Evolutionary conservation across 2,113 vertebrate genomes (phyloP).

Genomic region (Anhinga rufa): DNA sequence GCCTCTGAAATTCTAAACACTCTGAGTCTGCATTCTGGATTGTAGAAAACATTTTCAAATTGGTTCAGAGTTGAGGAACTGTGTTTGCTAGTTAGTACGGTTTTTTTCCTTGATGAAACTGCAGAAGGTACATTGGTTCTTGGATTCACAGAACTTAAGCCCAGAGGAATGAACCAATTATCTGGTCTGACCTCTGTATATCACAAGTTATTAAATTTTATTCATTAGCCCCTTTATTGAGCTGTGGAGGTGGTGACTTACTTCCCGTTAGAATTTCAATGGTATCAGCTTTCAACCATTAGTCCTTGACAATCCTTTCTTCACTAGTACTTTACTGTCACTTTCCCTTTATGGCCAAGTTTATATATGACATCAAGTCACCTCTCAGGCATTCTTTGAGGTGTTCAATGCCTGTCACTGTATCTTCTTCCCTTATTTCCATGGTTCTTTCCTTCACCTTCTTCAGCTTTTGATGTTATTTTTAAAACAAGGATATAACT

Average conservation of each 20-base stretch:
- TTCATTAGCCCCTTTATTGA: slow-evolving; percentile 5
- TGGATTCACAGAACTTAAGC: not conserved
- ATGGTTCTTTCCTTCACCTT: not conserved
- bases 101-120: not conserved
- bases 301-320: slow-evolving; percentile 1
- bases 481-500: not conserved
- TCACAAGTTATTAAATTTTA: not conserved
- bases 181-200: not conserved
- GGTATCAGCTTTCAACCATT: not conserved
- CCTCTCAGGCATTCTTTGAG: not conserved
- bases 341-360: not conserved
- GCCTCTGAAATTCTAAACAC: not conserved
- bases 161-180: slow-evolving; percentile 2
- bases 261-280: not conserved
- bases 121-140: not conserved
- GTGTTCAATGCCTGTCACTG: not conserved
- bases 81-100: not conserved
- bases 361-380: not conserved
- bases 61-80: not conserved
- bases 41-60: not conserved
- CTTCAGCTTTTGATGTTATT: not conserved
- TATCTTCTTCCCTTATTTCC: not conserved
- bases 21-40: not conserved
- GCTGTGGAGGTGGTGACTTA: not conserved
- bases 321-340: not conserved